Base-by-base conservation (phyloP, 30 jellyfish, hydroid and myxozoan genomes). In the Aurelia aurita complex sp. Pacific region DNA sequence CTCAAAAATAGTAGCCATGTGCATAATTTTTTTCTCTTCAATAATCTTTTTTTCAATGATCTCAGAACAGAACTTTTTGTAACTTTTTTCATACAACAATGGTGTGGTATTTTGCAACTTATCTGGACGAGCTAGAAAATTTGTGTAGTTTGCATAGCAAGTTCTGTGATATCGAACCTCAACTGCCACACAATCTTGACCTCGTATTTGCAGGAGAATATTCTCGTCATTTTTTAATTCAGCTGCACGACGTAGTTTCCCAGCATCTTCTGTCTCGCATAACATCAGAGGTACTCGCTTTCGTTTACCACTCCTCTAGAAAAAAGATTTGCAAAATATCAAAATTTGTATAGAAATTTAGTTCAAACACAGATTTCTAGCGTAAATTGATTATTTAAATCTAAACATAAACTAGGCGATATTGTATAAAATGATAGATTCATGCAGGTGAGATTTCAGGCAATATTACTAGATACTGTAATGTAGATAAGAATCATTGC, bases 161-260 rank as follows among this genome's bases (percentile, higher is more conserved):
- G 53, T 32, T 53, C 38, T 64, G 82, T 80, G 91, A 61, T 82
- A 67, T n/a, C 46, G 51, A n/a, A 82, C 86, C 40, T 82, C 91
- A 36, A 82, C 57, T 6, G 91, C 91, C 19, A 69, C 91, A 71
- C 91, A 82, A 53, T 82, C 91, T 40, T 82, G 55, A 51, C 33
- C 84, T 53, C 85, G 23, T 9, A 82, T 82, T 36, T 69, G 78
- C 10, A 69, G 29, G 13, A 82, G 78, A 54, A 82, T 82, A 46
- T 69, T 82, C 53, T 82, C 86, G 52, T 82, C 85, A 14, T 69
- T 82, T 69, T 69, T 82, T 33, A 40, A 13, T 60, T 53, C 40
- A 15, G 91, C 91, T 32, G 91, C 91, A 11, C 69, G 74, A 18
- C 78, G 85, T 16, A 82, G 62, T 71, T n/a, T 29, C 35, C 91